phyloP scores from a whole-genome alignment of 1,140 invertebrate species.

The Tetragonula clypearis region DNA sequence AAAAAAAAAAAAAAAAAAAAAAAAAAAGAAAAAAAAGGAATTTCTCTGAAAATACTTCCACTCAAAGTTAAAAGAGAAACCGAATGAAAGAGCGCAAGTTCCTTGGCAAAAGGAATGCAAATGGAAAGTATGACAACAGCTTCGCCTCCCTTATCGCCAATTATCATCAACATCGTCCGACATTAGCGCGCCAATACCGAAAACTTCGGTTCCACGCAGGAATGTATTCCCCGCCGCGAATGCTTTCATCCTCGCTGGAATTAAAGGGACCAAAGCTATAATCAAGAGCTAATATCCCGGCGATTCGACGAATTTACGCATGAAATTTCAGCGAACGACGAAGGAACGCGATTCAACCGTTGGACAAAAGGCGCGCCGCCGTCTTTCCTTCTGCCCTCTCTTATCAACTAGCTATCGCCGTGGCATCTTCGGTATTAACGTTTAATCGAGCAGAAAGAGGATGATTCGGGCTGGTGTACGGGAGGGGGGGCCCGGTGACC shows the following conservation, averaged over 20 bases:
- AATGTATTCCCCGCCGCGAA: background rate
- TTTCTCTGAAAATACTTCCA: no score
- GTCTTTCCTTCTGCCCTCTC: background rate
- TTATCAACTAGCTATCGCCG: slow-evolving; percentile 40
- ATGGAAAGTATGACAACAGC: background rate
- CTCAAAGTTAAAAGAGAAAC: background rate
- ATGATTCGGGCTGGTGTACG: slow-evolving; percentile 5
- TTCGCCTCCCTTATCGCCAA: background rate
- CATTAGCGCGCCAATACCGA: background rate
- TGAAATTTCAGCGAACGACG: background rate
- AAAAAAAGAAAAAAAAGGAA: no score
- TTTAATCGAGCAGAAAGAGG: slow-evolving; percentile 52
- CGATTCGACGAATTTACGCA: background rate
- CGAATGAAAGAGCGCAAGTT: background rate
- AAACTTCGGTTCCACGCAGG: background rate
- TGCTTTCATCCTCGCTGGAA: background rate
- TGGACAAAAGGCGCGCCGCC: background rate
- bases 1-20: no score
- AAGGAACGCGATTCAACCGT: background rate
- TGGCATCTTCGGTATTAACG: slow-evolving; percentile 48
- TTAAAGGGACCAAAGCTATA: background rate
- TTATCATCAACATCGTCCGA: background rate
- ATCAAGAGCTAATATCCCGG: slow-evolving; percentile 2
- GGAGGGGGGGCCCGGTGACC: slow-evolving; percentile 28
- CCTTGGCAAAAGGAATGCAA: background rate